phyloP scores from a whole-genome alignment of 2,113 vertebrate species.

The Marmota monax region DNA sequence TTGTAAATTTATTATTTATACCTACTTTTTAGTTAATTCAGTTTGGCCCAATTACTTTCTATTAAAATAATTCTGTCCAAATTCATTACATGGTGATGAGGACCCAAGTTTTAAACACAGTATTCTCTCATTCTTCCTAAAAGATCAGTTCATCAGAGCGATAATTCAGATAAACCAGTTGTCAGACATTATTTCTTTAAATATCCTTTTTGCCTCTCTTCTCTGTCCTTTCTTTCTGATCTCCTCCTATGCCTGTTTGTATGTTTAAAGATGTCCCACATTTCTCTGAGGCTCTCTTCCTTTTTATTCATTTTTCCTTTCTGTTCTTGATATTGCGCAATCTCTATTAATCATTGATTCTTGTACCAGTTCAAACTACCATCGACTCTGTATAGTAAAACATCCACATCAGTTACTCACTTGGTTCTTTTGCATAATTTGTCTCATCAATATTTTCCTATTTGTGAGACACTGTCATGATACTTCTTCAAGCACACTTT shows the following conservation, averaged over 20 bases:
- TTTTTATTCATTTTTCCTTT: neutral
- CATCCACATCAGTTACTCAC: neutral
- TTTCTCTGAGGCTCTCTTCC: too few relatives aligned
- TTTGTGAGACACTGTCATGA: neutral
- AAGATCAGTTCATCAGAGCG: neutral
- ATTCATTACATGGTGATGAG: neutral
- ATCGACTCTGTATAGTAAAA: neutral
- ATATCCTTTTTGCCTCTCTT: too few relatives aligned
- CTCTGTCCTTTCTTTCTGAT: too few relatives aligned
- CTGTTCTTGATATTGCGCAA: neutral
- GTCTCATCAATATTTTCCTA: neutral
- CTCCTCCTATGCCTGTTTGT: too few relatives aligned
- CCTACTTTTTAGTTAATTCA: neutral
- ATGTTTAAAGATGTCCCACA: too few relatives aligned
- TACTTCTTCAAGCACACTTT: neutral
- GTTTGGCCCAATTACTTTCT: neutral
- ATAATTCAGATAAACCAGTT: neutral
- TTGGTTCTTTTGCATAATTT: neutral
- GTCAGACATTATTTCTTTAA: neutral
- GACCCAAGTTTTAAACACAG: neutral
- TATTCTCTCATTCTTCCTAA: neutral
- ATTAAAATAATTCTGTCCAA: neutral
- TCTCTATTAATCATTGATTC: neutral
- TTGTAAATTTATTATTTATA: neutral
- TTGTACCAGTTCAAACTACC: neutral